These are phyloP conservation scores for Garrulus glandarius DNA, from an alignment of 2,797 vertebrate genomes.

Conservation along the genomic window DNA sequence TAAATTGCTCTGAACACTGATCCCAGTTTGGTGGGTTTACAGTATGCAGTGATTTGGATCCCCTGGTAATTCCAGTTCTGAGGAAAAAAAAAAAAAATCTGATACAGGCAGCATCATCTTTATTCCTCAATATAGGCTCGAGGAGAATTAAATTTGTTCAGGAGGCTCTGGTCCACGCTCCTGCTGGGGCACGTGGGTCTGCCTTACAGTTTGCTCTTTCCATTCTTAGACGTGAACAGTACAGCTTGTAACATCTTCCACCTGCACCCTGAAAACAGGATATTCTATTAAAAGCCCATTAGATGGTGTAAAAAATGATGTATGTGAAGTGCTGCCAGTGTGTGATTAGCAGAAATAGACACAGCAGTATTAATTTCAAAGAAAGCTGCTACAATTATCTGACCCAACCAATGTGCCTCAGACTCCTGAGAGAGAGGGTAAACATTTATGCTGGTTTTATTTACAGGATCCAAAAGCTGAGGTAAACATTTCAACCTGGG, in stretches of 20 bases:
- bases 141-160: neutral
- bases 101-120: neutral
- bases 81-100: neutral
- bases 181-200: neutral
- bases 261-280: neutral
- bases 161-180: neutral
- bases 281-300: conserved; percentile 26
- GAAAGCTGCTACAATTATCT: conserved; percentile 7
- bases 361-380: conserved; percentile 17
- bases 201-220: neutral
- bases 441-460: neutral
- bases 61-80: neutral
- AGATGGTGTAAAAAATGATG: neutral
- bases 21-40: neutral
- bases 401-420: neutral
- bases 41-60: neutral
- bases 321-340: conserved; percentile 27
- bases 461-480: neutral
- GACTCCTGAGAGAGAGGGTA: neutral
- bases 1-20: neutral
- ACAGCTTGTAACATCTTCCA: neutral
- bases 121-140: neutral
- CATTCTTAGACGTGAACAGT: neutral
- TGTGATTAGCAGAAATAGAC: conserved; percentile 2
- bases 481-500: neutral